phyloP scores from a whole-genome alignment of 2,113 vertebrate genomes.

The Pachyramphus minor region DNA sequence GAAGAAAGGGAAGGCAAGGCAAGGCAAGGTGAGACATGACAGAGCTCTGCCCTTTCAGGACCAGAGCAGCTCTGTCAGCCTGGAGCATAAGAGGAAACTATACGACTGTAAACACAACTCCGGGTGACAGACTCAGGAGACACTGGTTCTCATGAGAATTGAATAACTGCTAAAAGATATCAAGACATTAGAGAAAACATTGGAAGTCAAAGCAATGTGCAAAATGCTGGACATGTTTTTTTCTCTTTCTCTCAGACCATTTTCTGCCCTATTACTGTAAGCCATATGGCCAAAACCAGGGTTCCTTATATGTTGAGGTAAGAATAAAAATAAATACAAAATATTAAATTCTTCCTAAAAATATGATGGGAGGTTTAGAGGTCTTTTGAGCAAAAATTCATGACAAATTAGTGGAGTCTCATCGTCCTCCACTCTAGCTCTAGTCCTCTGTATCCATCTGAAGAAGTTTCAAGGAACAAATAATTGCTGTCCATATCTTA shows the following conservation, averaged over 20 bases:
- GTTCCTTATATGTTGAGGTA: not conserved
- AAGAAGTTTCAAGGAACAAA: not conserved
- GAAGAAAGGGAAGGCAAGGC: no score
- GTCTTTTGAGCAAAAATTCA: not conserved
- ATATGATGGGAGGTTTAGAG: not conserved
- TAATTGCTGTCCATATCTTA: not conserved
- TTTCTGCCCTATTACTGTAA: not conserved
- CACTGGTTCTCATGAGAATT: not conserved
- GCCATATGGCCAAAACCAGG: not conserved
- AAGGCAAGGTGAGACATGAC: rapidly evolving
- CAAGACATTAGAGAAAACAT: not conserved
- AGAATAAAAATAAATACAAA: not conserved
- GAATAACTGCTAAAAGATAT: not conserved
- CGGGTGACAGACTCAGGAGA: not conserved
- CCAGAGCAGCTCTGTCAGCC: not conserved
- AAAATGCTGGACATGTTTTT: not conserved
- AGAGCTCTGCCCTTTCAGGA: not conserved
- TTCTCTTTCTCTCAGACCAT: not conserved
- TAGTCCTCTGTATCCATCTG: not conserved
- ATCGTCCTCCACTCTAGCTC: not conserved
- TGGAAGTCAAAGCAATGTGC: not conserved
- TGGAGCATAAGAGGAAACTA: rapidly evolving
- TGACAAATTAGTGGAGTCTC: not conserved
- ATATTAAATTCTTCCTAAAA: not conserved
- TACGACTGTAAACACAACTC: not conserved